These are phyloP conservation scores for Pocillopora damicornis DNA, from an alignment of 64 coral and sea anemone species.

Conservation along the genomic window DNA sequence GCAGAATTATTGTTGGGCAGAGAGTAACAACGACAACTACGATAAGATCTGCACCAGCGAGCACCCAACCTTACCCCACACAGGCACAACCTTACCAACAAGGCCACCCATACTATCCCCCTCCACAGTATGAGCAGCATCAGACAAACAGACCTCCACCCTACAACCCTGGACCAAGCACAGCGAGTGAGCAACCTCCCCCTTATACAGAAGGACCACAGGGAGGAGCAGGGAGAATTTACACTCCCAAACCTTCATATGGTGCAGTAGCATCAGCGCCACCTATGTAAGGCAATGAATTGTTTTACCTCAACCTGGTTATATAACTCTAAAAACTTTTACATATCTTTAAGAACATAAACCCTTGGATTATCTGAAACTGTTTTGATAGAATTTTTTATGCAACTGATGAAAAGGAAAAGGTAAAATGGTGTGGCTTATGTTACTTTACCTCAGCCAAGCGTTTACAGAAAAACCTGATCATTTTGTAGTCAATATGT, in stretches of 20 bases:
- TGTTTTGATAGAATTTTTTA: no score
- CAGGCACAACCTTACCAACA: slow-evolving; percentile 5
- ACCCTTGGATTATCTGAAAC: no score
- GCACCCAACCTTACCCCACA: not conserved
- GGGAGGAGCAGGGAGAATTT: not conserved
- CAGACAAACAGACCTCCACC: not conserved
- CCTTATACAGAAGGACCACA: not conserved
- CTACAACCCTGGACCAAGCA: not conserved
- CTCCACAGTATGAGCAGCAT: not conserved
- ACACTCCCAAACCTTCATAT: not conserved
- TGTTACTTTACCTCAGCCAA: no score
- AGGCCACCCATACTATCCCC: not conserved
- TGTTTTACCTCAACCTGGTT: no score
- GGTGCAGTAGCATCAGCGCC: not conserved
- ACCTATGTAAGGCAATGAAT: not conserved
- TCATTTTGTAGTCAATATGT: no score
- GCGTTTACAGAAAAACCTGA: no score
- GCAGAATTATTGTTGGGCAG: slow-evolving; percentile 7
- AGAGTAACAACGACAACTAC: not conserved
- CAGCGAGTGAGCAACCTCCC: not conserved
- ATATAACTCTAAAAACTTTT: no score
- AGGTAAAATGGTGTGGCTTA: no score
- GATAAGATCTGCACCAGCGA: not conserved
- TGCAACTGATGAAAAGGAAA: no score
- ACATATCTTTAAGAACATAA: no score